phyloP scores from a whole-genome alignment of 2,797 vertebrate genomes.

The Acanthiza pusilla region DNA sequence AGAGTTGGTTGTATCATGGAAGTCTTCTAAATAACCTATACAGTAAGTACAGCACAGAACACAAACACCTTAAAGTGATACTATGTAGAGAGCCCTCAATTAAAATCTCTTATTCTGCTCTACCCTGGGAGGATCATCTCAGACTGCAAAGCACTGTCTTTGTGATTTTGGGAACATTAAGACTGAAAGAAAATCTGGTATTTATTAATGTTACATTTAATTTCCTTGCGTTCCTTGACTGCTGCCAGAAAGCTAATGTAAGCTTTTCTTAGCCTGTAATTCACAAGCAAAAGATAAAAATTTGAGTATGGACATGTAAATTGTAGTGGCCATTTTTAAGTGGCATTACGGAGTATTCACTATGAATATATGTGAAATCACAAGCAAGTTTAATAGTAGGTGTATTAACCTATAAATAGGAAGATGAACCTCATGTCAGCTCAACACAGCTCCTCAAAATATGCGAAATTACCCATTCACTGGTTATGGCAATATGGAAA shows the following conservation, averaged over 20 bases:
- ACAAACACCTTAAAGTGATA: neutral
- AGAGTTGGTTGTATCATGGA: neutral
- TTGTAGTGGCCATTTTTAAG: neutral
- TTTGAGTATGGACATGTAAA: neutral
- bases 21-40: neutral
- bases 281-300: neutral
- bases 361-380: neutral
- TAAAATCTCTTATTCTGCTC: neutral
- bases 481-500: neutral
- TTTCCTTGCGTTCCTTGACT: neutral
- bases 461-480: neutral
- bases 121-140: neutral
- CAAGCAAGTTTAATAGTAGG: neutral
- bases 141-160: neutral
- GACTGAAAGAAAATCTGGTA: neutral
- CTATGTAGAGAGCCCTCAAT: neutral
- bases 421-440: neutral
- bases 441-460: neutral
- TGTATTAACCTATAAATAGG: neutral
- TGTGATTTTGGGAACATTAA: neutral
- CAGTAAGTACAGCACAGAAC: neutral
- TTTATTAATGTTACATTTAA: neutral
- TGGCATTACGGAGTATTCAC: neutral
- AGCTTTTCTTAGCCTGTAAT: neutral
- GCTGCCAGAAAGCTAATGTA: neutral